Evolutionary conservation across 2,888 invertebrate species (phyloP), one percentile per base, ranked within the genome.

Genomic region (Xylophagus ater): DNA sequence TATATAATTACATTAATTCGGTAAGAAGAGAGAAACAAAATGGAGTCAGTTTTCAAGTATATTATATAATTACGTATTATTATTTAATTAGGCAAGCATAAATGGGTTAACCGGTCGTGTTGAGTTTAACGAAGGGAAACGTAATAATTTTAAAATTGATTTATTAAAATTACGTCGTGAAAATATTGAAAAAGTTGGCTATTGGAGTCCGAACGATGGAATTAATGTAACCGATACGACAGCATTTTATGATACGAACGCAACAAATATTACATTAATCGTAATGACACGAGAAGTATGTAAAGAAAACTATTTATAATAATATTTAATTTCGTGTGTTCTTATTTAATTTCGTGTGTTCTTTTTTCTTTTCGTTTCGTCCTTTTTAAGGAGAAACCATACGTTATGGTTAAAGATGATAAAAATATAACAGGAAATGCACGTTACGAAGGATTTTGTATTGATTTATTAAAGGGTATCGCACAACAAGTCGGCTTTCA

Each of bases 241-340:
- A 0, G 88, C 88, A 3, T 92, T 90, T 59, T 85, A 79, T 59
- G 80, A 88, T 49, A 80, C 80, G 32, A 79, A 80, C 24, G 75
- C 78, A 0, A 81, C 84, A 1, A 90, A 90, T 64, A 85, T 89
- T 15, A 90, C 89, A 0, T 70, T 90, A 4, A 76, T 87, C 36
- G 87, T 90, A n/a, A 88, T 89, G 65, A 90, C 89, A 23, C 76
- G 85, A 55, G 83, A 86, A 76, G 89, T 88, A 60, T 61, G 65
- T 52, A 10, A 12, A n/a, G 14, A 12, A 24, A 17, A 32, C n/a
- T n/a, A n/a, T n/a, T n/a, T n/a, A n/a, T n/a, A n/a, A n/a, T n/a
- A n/a, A n/a, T n/a, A n/a, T n/a, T 9, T 38, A 14, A 15, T 19
- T 25, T 15, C 24, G 12, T 4, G 10, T 39, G n/a, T 23, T 21